Base-by-base conservation (phyloP, 2,113 vertebrate genomes). In the Ailurus styani region DNA sequence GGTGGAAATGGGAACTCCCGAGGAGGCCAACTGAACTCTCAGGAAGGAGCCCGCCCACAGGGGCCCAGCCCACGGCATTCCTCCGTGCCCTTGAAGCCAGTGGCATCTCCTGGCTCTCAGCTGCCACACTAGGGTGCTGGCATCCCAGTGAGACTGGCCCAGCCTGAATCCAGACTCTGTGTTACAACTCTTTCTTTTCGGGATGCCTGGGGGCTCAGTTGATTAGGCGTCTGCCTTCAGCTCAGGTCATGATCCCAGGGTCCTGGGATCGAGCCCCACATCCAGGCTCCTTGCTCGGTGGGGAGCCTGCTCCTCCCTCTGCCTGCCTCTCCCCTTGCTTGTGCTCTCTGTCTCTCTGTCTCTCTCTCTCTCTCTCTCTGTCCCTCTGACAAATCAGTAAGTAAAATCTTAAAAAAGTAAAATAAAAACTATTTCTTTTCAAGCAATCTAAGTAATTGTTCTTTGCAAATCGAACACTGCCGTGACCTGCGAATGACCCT, bases 41-140 rank as follows among this genome's bases (percentile, higher is more conserved):
- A 72, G n/a, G 5, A 14, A 15, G 45, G 42, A 54, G 62, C 29
- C 40, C 27, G 11, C 34, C 10, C 27, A 14, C 78, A 15, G 40
- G 37, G 47, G 54, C 42, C 40, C 54, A 4, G 17, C 5, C n/a
- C 27, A 1, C 34, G 4, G 37, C 21, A 14, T 78, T 20, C 7
- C 60, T 4, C 64, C 1, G 12, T 0, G 6, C 17, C 29, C 11
- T 37, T 10, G 11, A 27, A 25, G 34, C 27, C n/a, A 34, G 42
- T 0, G 3, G 7, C 37, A 13, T 7, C 55, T 6, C 64, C 73
- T 10, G 37, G 64, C 17, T 55, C 64, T 40, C 27, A 0, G 77
- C 0, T 18, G 50, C 70, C 55, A 66, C 3, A 0, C 5, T 0
- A 34, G 31, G 29, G 50, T 7, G 25, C 50, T 27, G 18, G 55